These are phyloP conservation scores for Paraescarpia echinospica DNA, from an alignment of 1,140 invertebrate species.

Conservation along the genomic window DNA sequence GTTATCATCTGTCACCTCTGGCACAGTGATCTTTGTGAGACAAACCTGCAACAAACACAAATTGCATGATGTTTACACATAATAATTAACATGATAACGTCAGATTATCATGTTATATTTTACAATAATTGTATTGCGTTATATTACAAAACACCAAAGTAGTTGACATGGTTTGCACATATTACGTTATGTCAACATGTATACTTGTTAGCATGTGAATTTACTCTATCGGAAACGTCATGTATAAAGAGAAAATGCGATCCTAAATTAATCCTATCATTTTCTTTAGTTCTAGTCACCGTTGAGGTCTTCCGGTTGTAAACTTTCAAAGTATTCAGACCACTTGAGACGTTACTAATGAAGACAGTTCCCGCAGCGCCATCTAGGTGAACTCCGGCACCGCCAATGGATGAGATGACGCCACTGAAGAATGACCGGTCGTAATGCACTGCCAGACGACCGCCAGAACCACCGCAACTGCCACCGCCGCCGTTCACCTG, in stretches of 20 bases:
- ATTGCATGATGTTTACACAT: background rate
- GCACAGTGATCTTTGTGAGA: conserved; percentile 37
- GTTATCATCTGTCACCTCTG: conserved; percentile 27
- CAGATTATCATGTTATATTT: too few relatives aligned
- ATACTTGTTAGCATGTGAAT: too few relatives aligned
- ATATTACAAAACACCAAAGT: background rate
- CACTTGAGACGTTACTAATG: conserved; percentile 29
- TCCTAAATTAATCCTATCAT: too few relatives aligned
- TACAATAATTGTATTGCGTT: too few relatives aligned
- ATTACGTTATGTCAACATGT: too few relatives aligned
- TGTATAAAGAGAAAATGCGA: too few relatives aligned
- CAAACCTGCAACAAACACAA: conserved; percentile 28
- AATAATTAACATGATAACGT: too few relatives aligned
- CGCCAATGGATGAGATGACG: conserved; percentile 36
- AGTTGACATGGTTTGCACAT: too few relatives aligned
- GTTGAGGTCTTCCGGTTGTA: conserved; percentile 42
- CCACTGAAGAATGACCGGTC: conserved; percentile 38
- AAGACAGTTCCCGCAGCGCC: conserved; percentile 46
- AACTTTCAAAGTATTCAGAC: conserved; percentile 36
- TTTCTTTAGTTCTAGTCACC: conserved; percentile 28
- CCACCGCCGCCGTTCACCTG: conserved; percentile 42
- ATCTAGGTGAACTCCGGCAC: conserved; percentile 35
- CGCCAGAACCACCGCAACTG: conserved; percentile 41
- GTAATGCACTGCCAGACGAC: conserved; percentile 36
- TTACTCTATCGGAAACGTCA: too few relatives aligned